Base-by-base conservation (phyloP, 1,140 invertebrate genomes). In the Drosophila rufa region DNA sequence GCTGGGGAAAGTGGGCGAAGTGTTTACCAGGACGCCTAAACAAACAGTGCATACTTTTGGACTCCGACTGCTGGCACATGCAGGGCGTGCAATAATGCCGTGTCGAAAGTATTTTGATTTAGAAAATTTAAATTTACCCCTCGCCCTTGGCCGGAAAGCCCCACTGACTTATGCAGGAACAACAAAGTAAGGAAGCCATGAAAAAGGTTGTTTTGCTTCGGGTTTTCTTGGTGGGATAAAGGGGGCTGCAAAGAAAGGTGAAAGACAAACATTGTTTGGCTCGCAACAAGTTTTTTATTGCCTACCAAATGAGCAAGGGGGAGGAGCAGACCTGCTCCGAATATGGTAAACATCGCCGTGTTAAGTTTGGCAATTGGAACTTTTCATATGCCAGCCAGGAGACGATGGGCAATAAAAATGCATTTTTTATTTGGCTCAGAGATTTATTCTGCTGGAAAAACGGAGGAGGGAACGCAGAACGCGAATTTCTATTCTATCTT, bases 271-370 rank as follows among this genome's bases (percentile, higher is more conserved):
- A 87, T 68, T 89, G 68, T 89, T 70, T 65, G 50, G 43, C 45
- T 61, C 53, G 69, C 84, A 89, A 84, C 80, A 89, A 89, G 80
- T 80, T 60, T 83, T 86, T 82, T 87, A 89, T 87, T 87, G 84
- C 84, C 83, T 87, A 84, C 85, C 84, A 87, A 87, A 87, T 87
- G 84, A 87, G 85, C 76, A 57, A 36, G 53, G 43, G 17, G 55
- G 46, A 50, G 58, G 36, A 22, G 9, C 33, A 36, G 15, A 36
- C n/a, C 47, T 40, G n/a, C 51, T 53, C 30, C 22, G 51, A 45
- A 56, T 60, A 43, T 64, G 53, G 71, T 61, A 60, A 77, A 40
- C 62, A 48, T 27, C 27, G 17, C 40, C 59, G 50, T 43, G 61
- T 68, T 78, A 78, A 77, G 75, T 75, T 82, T 33, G 53, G 57